A percentile compares a stretch with the other conserved stretches of the same genome.
Evolutionary conservation across 2,797 vertebrate species (phyloP).

Genomic region (Molothrus aeneus): DNA sequence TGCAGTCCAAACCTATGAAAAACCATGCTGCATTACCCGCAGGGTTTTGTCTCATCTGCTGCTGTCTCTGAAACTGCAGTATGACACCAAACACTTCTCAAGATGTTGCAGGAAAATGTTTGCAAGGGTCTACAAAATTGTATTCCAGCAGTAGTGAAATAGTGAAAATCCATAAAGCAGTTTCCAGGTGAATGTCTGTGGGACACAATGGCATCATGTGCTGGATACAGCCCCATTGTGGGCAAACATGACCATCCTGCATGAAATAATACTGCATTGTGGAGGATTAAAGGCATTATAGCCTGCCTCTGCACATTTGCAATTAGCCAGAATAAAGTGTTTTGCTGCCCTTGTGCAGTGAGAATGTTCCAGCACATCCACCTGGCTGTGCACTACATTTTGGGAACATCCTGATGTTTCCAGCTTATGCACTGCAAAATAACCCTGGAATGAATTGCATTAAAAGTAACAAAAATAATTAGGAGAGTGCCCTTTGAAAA

Average conservation of each 20-base stretch:
- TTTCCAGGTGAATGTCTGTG: not conserved
- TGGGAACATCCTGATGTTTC: not conserved
- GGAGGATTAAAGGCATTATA: not conserved
- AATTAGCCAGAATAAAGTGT: not conserved
- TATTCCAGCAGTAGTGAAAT: not conserved
- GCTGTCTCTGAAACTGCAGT: not conserved
- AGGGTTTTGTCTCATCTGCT: not conserved
- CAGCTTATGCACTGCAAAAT: not conserved
- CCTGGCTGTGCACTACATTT: not conserved
- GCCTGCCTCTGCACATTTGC: not conserved
- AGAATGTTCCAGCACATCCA: not conserved
- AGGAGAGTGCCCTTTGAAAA: not conserved
- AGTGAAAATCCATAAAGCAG: not conserved
- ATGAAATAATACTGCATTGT: not conserved
- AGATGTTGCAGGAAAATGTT: not conserved
- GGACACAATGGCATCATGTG: no score
- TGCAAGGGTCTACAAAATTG: not conserved
- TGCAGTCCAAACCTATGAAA: not conserved
- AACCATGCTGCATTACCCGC: not conserved
- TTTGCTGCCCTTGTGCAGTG: not conserved
- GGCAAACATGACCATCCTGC: not conserved
- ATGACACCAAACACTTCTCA: not conserved
- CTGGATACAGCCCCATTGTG: fast-evolving
- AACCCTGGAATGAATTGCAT: not conserved
- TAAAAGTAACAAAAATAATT: not conserved